Evolutionary conservation across 2,888 invertebrate species (phyloP), one percentile per base, ranked within the genome.

Genomic region (Bembecia ichneumoniformis): DNA sequence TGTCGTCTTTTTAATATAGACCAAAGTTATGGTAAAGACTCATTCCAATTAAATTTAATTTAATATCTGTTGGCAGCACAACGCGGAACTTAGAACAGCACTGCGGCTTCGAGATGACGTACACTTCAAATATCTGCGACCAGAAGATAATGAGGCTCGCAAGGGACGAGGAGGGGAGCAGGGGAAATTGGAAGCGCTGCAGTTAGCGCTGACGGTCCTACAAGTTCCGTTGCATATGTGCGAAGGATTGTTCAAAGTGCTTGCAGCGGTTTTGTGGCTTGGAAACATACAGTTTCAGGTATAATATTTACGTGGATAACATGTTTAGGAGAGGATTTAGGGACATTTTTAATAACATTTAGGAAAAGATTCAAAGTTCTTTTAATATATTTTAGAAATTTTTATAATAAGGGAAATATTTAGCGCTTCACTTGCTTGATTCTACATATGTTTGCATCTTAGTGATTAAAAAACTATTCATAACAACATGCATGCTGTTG

Each of bases 221-320:
- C 95, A 96, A 81, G 94, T 96, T 47, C 94, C 95, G 7, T 89
- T 92, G 48, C 92, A 92, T 57, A 94, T 95, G 91, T 95, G 94
- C 72, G 95, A 95, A 72, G 96, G 96, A 0, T 93, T 97, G 57
- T 96, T 96, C 70, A 92, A 94, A 69, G 95, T 96, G 5, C 78
- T 97, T 20, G 94, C 96, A 11, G 95, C 96, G 1, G 95, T 97
- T 57, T 82, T 97, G 49, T 96, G 96, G 96, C 89, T 97, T 35
- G 96, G 97, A 34, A 97, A 96, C 77, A 88, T 96, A 56, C 90
- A 90, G 59, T 96, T 96, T 71, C 91, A 92, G 86, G 91, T 91
- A 16, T 44, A 40, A 40, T 40, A 40, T 40, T 40, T 40, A 13
- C 40, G 9, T 9, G 9, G 9, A 28, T 40, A 5, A 40, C 40